A percentile compares a stretch with the other conserved stretches of the same genome.
phyloP scores from a whole-genome alignment of 2,113 vertebrate genomes.

The Pao palembangensis region DNA sequence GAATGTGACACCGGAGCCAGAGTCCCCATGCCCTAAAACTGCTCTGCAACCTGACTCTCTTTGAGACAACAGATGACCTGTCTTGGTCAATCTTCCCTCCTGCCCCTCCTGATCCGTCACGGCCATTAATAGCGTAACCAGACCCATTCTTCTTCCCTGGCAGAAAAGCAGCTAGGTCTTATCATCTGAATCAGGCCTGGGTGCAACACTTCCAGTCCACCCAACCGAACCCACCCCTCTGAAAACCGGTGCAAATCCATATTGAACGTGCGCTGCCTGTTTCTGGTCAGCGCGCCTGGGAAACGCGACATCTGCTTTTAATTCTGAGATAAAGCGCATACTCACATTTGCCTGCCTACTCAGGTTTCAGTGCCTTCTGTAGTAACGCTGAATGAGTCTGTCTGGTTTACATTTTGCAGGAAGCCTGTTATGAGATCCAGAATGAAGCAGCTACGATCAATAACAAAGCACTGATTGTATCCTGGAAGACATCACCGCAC shows the following conservation, averaged over 20 bases:
- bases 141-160: constrained; percentile 44
- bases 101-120: constrained; percentile 45
- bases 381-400: constrained; percentile 41
- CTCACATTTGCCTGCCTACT: constrained; percentile 24
- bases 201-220: constrained; percentile 20
- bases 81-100: constrained; percentile 36
- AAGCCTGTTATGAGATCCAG: constrained; percentile 40
- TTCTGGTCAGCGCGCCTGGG: constrained; percentile 57
- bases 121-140: constrained; percentile 54
- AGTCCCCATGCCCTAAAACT: constrained; percentile 52
- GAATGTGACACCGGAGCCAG: constrained; percentile 59
- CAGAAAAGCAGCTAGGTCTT: constrained; percentile 46
- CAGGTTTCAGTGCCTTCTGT: constrained; percentile 34
- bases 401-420: constrained; percentile 49
- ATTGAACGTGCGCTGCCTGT: constrained; percentile 31
- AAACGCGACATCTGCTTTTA: constrained; percentile 71
- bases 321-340: constrained; percentile 31
- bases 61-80: constrained; percentile 65
- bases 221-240: constrained; percentile 45
- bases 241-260: constrained; percentile 35
- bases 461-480: constrained; percentile 29
- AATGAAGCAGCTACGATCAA: constrained; percentile 19
- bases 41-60: constrained; percentile 61
- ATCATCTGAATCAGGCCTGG: constrained; percentile 56
- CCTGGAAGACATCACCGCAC: constrained; percentile 23